phyloP scores from a whole-genome alignment of 2,888 invertebrate species.

The Ctena decussata region DNA sequence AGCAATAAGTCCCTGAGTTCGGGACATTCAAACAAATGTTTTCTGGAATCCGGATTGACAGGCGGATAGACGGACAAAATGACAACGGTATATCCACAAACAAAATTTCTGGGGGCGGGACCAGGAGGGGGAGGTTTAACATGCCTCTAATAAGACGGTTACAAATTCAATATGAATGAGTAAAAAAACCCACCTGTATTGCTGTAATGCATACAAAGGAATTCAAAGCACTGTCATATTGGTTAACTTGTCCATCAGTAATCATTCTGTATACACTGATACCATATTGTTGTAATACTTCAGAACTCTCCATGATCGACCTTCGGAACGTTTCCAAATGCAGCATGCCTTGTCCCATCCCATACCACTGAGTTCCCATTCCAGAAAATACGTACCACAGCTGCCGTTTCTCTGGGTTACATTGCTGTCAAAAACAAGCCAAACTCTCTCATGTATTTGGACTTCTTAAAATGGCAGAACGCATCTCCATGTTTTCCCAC shows the following conservation, averaged over 20 bases:
- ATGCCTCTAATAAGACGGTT: too few relatives aligned
- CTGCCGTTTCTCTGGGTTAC: conserved; percentile 88
- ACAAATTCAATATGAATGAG: too few relatives aligned
- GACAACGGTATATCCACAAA: too few relatives aligned
- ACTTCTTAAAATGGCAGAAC: too few relatives aligned
- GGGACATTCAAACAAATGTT: too few relatives aligned
- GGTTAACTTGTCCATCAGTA: conserved; percentile 91
- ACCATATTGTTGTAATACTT: conserved; percentile 92
- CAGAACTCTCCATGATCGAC: conserved; percentile 92
- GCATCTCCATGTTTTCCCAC: too few relatives aligned
- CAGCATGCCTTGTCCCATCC: conserved; percentile 97
- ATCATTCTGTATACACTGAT: conserved; percentile 94
- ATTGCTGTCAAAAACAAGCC: background rate
- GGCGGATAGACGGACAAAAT: too few relatives aligned
- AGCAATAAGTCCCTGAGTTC: too few relatives aligned
- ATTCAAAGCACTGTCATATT: conserved; percentile 94
- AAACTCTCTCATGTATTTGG: too few relatives aligned
- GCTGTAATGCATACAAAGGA: conserved; percentile 98
- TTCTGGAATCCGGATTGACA: too few relatives aligned
- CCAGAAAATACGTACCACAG: conserved; percentile 98
- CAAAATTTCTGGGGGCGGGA: too few relatives aligned
- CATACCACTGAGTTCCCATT: conserved; percentile 99
- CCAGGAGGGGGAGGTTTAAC: too few relatives aligned
- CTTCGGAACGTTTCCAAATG: conserved; percentile 93
- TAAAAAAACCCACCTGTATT: conserved; percentile 93